These are phyloP conservation scores for Clarias macrocephalus DNA, from an alignment of 2,113 vertebrate genomes.

Conservation along the genomic window DNA sequence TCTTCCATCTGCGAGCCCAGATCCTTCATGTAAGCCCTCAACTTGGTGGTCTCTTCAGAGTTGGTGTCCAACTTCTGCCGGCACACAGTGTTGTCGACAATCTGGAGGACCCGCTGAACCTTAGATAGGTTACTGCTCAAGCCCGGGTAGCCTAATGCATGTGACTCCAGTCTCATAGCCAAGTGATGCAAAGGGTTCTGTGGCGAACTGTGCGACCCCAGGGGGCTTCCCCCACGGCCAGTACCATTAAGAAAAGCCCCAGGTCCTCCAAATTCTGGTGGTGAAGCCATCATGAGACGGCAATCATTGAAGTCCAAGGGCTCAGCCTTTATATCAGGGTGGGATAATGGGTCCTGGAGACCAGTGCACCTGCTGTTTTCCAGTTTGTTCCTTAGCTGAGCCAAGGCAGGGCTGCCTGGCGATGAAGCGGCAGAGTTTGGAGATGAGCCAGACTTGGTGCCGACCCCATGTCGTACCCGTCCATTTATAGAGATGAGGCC, in stretches of 20 bases:
- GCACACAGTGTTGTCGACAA: slow-evolving; percentile 93
- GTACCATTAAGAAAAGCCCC: slow-evolving; percentile 86
- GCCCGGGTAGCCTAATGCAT: slow-evolving; percentile 79
- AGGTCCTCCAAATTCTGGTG: slow-evolving; percentile 80
- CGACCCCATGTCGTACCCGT: slow-evolving; percentile 80
- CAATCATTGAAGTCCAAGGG: slow-evolving; percentile 93
- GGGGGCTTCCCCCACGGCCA: slow-evolving; percentile 83
- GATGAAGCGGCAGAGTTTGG: slow-evolving; percentile 93
- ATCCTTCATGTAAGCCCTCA: slow-evolving; percentile 94
- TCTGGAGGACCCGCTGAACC: slow-evolving; percentile 94
- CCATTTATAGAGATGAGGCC: slow-evolving; percentile 89
- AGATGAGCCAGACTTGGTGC: slow-evolving; percentile 88
- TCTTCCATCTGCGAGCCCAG: slow-evolving; percentile 87
- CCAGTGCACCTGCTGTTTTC: slow-evolving; percentile 87
- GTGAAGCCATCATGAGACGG: slow-evolving; percentile 85
- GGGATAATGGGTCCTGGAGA: slow-evolving; percentile 82
- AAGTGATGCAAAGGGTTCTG: slow-evolving; percentile 91
- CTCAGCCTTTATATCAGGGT: slow-evolving; percentile 91
- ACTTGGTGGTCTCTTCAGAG: slow-evolving; percentile 87
- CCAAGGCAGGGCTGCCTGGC: slow-evolving; percentile 89
- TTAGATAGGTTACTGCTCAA: slow-evolving; percentile 88
- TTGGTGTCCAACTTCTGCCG: slow-evolving; percentile 92
- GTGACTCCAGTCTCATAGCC: slow-evolving; percentile 85
- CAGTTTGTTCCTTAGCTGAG: slow-evolving; percentile 90
- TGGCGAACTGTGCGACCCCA: slow-evolving; percentile 83